phyloP scores from a whole-genome alignment of 2,113 vertebrate species.

The Camelus bactrianus region DNA sequence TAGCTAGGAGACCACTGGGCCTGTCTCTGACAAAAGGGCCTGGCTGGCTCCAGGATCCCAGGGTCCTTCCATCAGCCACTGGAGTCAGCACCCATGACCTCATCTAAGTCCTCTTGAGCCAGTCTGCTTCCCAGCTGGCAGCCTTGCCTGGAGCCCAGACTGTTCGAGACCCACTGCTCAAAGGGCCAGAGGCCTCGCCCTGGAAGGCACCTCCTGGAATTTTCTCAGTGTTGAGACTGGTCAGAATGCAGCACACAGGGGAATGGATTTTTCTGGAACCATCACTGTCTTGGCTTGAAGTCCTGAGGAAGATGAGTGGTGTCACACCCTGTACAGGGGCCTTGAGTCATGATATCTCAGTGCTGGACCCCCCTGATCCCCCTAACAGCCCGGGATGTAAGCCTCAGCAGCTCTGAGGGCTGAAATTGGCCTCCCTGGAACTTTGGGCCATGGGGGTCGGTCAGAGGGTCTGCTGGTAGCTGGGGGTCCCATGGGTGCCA shows the following conservation, averaged over 20 bases:
- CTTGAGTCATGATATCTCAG: background rate
- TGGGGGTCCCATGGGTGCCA: background rate
- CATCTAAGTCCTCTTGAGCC: background rate
- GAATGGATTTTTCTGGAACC: background rate
- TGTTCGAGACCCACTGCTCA: rapidly evolving
- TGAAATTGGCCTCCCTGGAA: no score
- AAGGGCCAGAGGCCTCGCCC: background rate
- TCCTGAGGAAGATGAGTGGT: background rate
- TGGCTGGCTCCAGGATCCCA: background rate
- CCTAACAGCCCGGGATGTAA: rapidly evolving
- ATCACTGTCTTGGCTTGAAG: background rate
- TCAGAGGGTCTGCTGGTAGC: background rate
- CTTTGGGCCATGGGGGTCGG: rapidly evolving
- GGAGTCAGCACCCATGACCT: background rate
- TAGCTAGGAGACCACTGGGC: rapidly evolving
- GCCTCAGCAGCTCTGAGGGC: background rate
- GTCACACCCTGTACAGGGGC: rapidly evolving
- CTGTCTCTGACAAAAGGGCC: background rate
- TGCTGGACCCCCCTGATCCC: background rate
- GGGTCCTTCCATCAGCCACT: background rate
- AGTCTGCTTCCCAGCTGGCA: background rate
- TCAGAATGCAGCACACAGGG: rapidly evolving
- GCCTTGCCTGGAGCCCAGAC: background rate
- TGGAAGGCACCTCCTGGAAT: background rate
- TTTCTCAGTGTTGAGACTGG: rapidly evolving